Evolutionary conservation across 2,113 vertebrate species (phyloP), one percentile per base, ranked within the genome.

Genomic region (Asarcornis scutulata): DNA sequence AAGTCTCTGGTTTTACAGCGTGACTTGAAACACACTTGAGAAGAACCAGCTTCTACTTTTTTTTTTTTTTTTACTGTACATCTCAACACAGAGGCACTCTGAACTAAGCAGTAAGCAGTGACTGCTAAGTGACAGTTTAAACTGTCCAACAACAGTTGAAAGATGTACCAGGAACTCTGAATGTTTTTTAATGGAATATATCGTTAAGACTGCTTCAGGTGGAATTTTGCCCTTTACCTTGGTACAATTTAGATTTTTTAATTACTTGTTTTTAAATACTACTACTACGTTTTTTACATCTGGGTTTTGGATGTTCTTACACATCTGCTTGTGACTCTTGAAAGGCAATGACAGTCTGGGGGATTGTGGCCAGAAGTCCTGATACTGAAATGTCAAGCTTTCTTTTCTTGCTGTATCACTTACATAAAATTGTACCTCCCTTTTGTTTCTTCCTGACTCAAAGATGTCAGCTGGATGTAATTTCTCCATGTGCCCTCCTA

Each of bases 401-500:
- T 64, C 75, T 44, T 77, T 17, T 40, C 78, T 50, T 50, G 83
- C 75, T 86, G 26, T 32, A 68, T 11, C 5, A 2, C 48, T 80
- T 8, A 38, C 14, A 15, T 9, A 10, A 67, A 68, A 29, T 7
- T 46, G n/a, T 58, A 40, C n/a, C 31, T 10, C 0, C 1, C 2
- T 81, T 84, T 89, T 81, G 17, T 21, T 83, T 74, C 40, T 71
- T 87, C 42, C 62, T 38, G 42, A 87, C 62, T 63, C 74, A 67
- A 69, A 88, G 64, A 50, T 0, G 0, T 56, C 42, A 60, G 29
- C 8, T 79, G 26, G 66, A 76, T 83, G 38, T 12, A 46, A 64
- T 44, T 85, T 78, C 55, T 40, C 67, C 32, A 20, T 0, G 2
- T 8, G 31, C n/a, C 22, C 32, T 68, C 34, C n/a, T 40, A 68